Conservation (phyloP, 2,888 invertebrate species). For the Phlogophora meticulosa region DNA sequence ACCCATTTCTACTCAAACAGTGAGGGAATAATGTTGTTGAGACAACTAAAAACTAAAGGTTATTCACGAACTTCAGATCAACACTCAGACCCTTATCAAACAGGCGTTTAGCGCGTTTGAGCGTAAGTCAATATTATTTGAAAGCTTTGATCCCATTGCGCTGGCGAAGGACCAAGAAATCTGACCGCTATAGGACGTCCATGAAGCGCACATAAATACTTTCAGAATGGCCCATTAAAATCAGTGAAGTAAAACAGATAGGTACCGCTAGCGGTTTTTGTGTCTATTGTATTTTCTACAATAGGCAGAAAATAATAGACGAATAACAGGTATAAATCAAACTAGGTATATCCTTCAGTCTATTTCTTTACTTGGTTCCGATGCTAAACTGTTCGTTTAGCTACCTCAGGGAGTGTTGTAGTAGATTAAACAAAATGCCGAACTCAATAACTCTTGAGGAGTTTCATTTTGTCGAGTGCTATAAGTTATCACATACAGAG, state of each 20-base stretch:
- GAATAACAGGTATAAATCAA: not conserved
- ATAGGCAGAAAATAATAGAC: not conserved
- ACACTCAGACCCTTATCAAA: slow-evolving; percentile 39
- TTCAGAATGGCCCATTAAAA: slow-evolving; percentile 29
- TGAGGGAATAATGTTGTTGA: slow-evolving; percentile 3
- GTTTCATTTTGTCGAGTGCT: slow-evolving; percentile 61
- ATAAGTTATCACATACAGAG: slow-evolving; percentile 24
- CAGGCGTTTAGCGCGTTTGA: slow-evolving; percentile 16
- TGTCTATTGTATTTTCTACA: slow-evolving; percentile 4
- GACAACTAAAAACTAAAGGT: slow-evolving; percentile 19
- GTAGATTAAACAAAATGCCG: slow-evolving; percentile 43
- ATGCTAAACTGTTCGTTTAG: not conserved
- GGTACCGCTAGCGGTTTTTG: slow-evolving; percentile 12
- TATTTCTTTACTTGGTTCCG: slow-evolving; percentile 1
- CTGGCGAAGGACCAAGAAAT: slow-evolving; percentile 27
- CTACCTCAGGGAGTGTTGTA: not conserved
- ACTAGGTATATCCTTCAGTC: not conserved
- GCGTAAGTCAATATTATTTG: slow-evolving; percentile 30
- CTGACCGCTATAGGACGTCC: slow-evolving; percentile 4
- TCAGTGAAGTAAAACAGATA: slow-evolving; percentile 32
- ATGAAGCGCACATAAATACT: slow-evolving; percentile 20
- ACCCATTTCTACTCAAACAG: not conserved
- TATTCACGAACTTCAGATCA: slow-evolving; percentile 1
- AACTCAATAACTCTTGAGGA: slow-evolving; percentile 59
- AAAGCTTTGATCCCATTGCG: slow-evolving; percentile 21